Base-by-base conservation (phyloP, 2,113 vertebrate genomes). In the Romanogobio albipinnatus region DNA sequence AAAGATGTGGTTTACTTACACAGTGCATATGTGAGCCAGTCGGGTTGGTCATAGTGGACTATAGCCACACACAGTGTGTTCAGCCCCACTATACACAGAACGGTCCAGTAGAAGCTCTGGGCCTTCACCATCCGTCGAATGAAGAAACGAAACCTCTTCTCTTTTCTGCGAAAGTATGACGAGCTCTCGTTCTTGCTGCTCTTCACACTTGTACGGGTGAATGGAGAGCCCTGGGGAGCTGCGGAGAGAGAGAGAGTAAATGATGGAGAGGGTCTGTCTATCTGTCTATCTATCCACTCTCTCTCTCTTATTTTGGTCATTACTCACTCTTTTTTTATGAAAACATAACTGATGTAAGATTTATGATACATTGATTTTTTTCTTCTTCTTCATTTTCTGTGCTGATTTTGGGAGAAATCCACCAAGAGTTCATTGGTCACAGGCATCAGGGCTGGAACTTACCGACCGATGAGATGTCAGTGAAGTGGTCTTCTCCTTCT, bases 41-140 rank as follows among this genome's bases (percentile, higher is more conserved):
- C 91, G 0, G 98, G 98, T 92, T 99, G 98, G 91, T 97, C 95
- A 0, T 99, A 97, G 92, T 99, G 97, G n/a, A 99, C 98, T 81
- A 98, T 97, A 59, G 98, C 98, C 0, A 99, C 97, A 0, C 98
- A 99, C 86, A 99, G 86, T 0, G 97, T 99, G 93, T 99, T 99
- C 83, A 99, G 95, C 36, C 96, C 96, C 4, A 99, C 98, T 77
- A 99, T 95, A 0, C 96, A 99, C 87, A 99, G 92, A 66, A 99
- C 98, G 0, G 93, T 94, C 98, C 98, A 99, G 92, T 99, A 99
- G 94, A 99, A 99, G 91, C 96, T 96, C 93, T 99, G 97, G 0
- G 97, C 96, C 90, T 99, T 99, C 91, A 99, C 98, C 96, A 99
- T 95, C 76, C 95, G 96, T 0, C 97, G 96, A 85, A 99, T 97